These are phyloP conservation scores for Dendrocincla tyrannina DNA, from an alignment of 2,797 vertebrate genomes.

Conservation along the genomic window DNA sequence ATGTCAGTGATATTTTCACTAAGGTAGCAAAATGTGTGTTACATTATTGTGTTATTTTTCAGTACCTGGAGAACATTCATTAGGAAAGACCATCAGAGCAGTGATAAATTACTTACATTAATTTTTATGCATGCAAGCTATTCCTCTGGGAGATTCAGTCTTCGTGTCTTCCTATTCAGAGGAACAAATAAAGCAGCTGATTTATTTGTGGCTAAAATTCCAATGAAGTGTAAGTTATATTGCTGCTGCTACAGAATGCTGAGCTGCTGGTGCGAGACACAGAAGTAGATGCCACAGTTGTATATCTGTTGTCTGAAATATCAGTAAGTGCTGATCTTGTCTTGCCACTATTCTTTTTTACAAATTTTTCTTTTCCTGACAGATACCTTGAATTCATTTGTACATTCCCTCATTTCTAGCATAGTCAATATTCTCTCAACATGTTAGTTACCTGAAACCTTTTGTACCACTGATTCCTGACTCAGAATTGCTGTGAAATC, in stretches of 20 bases:
- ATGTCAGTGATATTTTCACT: neutral
- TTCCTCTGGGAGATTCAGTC: conserved; percentile 29
- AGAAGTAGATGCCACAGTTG: neutral
- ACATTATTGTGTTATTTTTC: conserved; percentile 46
- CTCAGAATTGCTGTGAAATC: neutral
- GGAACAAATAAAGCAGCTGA: neutral
- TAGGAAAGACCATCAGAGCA: conserved; percentile 32
- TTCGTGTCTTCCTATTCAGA: conserved; percentile 50
- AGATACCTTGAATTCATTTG: neutral
- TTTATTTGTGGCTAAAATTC: conserved; percentile 11
- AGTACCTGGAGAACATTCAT: conserved; percentile 43
- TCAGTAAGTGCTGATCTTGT: neutral
- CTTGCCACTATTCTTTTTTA: neutral
- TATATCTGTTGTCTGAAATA: neutral
- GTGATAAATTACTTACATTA: conserved; percentile 58
- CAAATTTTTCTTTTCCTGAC: neutral
- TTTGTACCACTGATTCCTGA: neutral
- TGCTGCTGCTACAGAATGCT: neutral
- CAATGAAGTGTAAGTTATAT: neutral
- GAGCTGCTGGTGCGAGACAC: neutral
- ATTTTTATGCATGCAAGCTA: conserved; percentile 36
- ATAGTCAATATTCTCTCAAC: neutral
- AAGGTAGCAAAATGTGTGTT: neutral
- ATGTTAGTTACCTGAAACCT: neutral
- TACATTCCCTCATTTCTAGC: neutral